Base-by-base conservation (phyloP, 1,140 invertebrate genomes). In the Papilio polyxenes region DNA sequence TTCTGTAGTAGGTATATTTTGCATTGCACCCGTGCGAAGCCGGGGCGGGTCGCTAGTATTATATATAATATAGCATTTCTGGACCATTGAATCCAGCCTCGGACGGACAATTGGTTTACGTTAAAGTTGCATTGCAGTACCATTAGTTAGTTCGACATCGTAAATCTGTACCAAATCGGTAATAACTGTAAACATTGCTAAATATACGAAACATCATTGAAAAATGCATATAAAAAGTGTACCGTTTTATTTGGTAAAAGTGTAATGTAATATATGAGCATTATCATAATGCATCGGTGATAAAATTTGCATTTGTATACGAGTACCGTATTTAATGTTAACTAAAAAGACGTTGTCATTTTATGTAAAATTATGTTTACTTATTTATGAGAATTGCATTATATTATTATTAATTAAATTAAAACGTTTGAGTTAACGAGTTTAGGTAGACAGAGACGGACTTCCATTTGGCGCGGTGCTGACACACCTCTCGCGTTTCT, bases 101-200 rank as follows among this genome's bases (percentile, higher is more conserved):
- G 23, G 23, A 11, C 65, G 23, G 65, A 37, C 23, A 59, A 59
- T 65, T 20, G 59, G 59, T 31, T 65, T 37, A 69, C 65, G 65
- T 69, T 69, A 69, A 69, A 69, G 23, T 69, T 69, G 11, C 65
- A 69, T 37, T 69, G 65, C 65, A 69, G 65, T 69, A 69, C 31
- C 6, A 69, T 69, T 69, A 69, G 23, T 69, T 23, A 37, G 31
- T 69, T 37, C 23, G 65, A 69, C 23, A 13, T 62, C 59, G 59
- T 69, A 69, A 69, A 69, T 69, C 23, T 69, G n/a, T 37, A 69
- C 65, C 23, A 15, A 31, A 37, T 69, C 10, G 10, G 65, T 69
- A 69, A 69, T 69, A 69, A 69, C 65, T 69, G 10, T 69, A 69
- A 69, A 69, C 31, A 69, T 69, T 20, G 0, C 23, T 69, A 69